Evolutionary conservation across 1,140 invertebrate genomes (phyloP).

Genomic region (Drosophila tristis): DNA sequence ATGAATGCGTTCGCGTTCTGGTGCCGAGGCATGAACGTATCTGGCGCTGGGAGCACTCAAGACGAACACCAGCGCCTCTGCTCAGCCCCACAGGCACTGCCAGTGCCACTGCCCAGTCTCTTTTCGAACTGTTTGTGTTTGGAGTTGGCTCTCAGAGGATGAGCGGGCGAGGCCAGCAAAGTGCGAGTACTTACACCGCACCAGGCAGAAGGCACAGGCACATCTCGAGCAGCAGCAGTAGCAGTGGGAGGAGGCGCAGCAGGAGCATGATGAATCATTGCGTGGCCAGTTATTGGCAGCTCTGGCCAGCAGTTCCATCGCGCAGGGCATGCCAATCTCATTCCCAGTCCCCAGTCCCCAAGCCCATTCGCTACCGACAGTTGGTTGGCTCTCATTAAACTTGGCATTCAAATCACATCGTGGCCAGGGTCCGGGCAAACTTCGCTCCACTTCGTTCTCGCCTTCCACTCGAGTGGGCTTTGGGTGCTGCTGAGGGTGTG

Average conservation of each 20-base stretch:
- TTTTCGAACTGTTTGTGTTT: constrained; percentile 18
- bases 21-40: no score
- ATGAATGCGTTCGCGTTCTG: no score
- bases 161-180: background rate
- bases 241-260: constrained; percentile 11
- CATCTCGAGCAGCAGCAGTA: background rate
- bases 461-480: constrained; percentile 16
- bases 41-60: no score
- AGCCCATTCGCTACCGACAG: constrained; percentile 23
- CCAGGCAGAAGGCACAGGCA: no score
- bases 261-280: constrained; percentile 57
- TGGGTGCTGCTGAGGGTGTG: background rate
- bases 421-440: constrained; percentile 22
- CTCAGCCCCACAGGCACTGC: background rate
- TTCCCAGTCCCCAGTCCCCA: background rate
- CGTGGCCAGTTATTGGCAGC: constrained; percentile 59
- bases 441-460: constrained; percentile 9
- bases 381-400: constrained; percentile 56
- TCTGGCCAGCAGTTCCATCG: constrained; percentile 3
- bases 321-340: background rate
- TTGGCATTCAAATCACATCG: constrained; percentile 71
- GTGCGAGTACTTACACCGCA: no score
- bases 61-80: no score
- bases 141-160: background rate
- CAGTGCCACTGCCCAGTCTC: background rate